Percentiles rank a stretch among this genome's conserved stretches.
phyloP scores from a whole-genome alignment of 2,797 vertebrate genomes.

The Poecilia picta region DNA sequence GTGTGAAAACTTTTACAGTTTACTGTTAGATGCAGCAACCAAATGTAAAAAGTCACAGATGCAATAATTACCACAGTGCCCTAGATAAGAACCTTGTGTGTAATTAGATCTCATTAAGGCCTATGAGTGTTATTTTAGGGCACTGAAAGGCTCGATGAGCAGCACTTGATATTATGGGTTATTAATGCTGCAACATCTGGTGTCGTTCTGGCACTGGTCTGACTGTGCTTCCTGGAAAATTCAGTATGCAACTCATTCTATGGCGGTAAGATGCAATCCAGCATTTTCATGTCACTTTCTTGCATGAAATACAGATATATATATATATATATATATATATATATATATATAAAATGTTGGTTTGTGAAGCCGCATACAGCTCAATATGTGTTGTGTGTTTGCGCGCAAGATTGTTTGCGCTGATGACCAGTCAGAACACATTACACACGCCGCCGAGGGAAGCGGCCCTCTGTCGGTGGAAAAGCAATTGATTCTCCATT shows the following conservation, averaged over 20 bases:
- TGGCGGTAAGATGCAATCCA: constrained; percentile 20
- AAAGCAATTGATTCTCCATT: constrained; percentile 99
- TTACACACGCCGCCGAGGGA: constrained; percentile 93
- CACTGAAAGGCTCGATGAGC: constrained; percentile 77
- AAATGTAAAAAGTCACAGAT: constrained; percentile 80
- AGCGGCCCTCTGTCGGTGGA: constrained; percentile 92
- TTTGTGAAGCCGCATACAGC: constrained; percentile 36
- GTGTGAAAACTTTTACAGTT: constrained; percentile 54
- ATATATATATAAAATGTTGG: constrained; percentile 24
- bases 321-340: constrained; percentile 1
- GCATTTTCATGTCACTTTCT: constrained; percentile 20
- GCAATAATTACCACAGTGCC: constrained; percentile 79
- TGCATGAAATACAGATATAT: constrained; percentile 3
- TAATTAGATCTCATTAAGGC: constrained; percentile 81
- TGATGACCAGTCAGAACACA: constrained; percentile 96
- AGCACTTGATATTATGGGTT: constrained; percentile 80
- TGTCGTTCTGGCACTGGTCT: constrained; percentile 64
- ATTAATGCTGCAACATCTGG: constrained; percentile 79
- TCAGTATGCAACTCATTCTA: constrained; percentile 30
- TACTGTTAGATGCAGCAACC: constrained; percentile 69
- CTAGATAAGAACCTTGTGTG: constrained; percentile 75
- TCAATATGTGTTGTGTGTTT: constrained; percentile 45
- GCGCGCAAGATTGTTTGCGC: constrained; percentile 64
- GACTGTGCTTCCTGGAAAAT: constrained; percentile 34
- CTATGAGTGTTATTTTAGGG: constrained; percentile 80